Evolutionary conservation across 64 coral and sea anemone species (phyloP).

Genomic region (Acropora yongei): DNA sequence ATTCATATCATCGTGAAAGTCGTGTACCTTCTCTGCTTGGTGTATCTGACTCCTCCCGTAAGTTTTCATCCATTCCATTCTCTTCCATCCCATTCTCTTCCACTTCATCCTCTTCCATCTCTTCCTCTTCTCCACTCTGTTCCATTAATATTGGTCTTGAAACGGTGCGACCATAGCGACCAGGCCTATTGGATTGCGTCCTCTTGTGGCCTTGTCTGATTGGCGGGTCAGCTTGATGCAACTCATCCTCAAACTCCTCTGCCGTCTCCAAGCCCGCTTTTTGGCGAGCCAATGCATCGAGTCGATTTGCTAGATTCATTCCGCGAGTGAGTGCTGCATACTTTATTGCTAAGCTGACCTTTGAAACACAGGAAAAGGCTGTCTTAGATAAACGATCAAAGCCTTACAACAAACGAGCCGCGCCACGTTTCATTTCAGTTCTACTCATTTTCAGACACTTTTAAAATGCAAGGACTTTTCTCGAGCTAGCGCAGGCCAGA

Average conservation of each 20-base stretch:
- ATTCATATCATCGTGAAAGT: neutral
- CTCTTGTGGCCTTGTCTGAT: neutral
- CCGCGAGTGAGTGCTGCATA: conserved; percentile 86
- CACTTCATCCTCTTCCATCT: conserved; percentile 32
- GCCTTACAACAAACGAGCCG: too few relatives aligned
- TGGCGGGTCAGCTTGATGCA: conserved; percentile 34
- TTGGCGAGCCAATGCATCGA: conserved; percentile 69
- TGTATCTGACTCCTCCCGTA: conserved; percentile 42
- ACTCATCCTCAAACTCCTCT: conserved; percentile 36
- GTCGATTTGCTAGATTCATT: conserved; percentile 92
- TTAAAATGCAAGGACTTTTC: too few relatives aligned
- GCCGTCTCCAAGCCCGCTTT: conserved; percentile 87
- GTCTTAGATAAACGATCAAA: too few relatives aligned
- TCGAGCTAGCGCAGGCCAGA: too few relatives aligned
- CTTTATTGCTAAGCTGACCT: conserved; percentile 98
- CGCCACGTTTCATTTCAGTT: too few relatives aligned
- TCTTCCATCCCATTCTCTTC: conserved; percentile 48
- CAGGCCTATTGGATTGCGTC: neutral
- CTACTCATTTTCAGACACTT: too few relatives aligned
- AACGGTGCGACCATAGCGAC: neutral
- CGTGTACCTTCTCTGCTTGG: conserved; percentile 40
- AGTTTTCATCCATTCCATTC: conserved; percentile 35
- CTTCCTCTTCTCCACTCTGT: conserved; percentile 45
- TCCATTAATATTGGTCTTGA: neutral
- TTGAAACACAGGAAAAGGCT: neutral